These are phyloP conservation scores for Sciurus carolinensis DNA, from an alignment of 2,797 vertebrate species.

Conservation along the genomic window DNA sequence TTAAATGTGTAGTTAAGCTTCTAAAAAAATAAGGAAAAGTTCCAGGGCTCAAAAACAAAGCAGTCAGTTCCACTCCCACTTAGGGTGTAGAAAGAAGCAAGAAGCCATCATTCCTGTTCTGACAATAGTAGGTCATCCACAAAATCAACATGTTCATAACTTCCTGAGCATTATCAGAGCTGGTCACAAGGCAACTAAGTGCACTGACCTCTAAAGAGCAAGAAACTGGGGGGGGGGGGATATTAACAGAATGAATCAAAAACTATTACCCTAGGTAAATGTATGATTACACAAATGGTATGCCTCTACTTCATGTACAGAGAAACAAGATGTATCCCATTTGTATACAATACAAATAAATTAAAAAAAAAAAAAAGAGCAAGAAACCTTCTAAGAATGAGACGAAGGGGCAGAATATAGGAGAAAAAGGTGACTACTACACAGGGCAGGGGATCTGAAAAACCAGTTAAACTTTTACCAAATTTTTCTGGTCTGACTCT, in stretches of 20 bases:
- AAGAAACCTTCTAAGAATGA: not conserved
- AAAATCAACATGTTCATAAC: not conserved
- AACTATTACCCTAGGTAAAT: too few species aligned
- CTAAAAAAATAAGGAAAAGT: not conserved
- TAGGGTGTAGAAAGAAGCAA: not conserved
- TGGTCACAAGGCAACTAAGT: not conserved
- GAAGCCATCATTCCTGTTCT: not conserved
- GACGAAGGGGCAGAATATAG: not conserved
- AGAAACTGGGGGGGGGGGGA: too few species aligned
- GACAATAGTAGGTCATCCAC: not conserved
- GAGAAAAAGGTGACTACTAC: not conserved
- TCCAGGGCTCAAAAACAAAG: not conserved
- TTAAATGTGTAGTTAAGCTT: constrained; percentile 29
- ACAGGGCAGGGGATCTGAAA: not conserved
- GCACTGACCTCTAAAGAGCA: not conserved
- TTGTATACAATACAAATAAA: too few species aligned
- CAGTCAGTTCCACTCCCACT: not conserved
- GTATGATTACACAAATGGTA: too few species aligned
- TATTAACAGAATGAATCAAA: too few species aligned
- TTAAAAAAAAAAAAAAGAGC: too few species aligned
- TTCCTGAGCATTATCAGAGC: not conserved
- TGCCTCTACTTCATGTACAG: too few species aligned
- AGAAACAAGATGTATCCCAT: too few species aligned
- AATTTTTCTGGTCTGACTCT: not conserved
- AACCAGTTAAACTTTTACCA: not conserved